Evolutionary conservation across 92 coral and sea anemone species (phyloP), one percentile per base, ranked within the genome.

Genomic region (Actinernus sp.): DNA sequence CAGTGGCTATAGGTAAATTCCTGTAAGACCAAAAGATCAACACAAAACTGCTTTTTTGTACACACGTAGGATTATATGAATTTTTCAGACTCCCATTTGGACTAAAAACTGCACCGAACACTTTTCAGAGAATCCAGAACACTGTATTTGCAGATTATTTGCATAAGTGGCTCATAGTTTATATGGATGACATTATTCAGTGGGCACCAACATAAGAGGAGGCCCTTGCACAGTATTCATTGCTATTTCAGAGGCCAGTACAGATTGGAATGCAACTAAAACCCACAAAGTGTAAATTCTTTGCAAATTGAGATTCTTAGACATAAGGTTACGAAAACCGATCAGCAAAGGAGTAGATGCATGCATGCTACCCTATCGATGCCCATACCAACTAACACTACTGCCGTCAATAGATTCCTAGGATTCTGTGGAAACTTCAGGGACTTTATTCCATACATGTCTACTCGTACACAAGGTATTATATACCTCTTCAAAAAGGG

Each of bases 241-340:
- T 68, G 55, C 32, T 78, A 16, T 49, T 78, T 25, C 20, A 59
- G 27, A 68, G 63, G 37, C 60, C 55, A 17, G 67, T 56, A 16
- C 27, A 59, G 49, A 58, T 61, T 31, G 77, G 71, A 24, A 51
- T 67, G 26, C 75, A 52, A 51, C 54, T 67, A 65, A 68, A 68
- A 56, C 85, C 85, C 30, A 44, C 69, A 31, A 78, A 68, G 53
- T 68, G 28, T 62, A 75, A 32, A 64, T 75, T 26, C 55, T n/a
- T n/a, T n/a, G n/a, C n/a, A n/a, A n/a, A n/a, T n/a, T n/a, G n/a
- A 66, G 31, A 65, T 78, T 22, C 85, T 78, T 11, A 78, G 85
- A 28, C 78, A 78, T 48, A 31, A 40, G 8, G 47, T 78, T 31
- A 78, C 68, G n/a, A n/a, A n/a, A n/a, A n/a, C 18, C 78, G 11